Percentiles rank a stretch among this genome's conserved stretches.
Conservation (phyloP, 2,888 invertebrate species). For the Linnaemya tessellans region DNA sequence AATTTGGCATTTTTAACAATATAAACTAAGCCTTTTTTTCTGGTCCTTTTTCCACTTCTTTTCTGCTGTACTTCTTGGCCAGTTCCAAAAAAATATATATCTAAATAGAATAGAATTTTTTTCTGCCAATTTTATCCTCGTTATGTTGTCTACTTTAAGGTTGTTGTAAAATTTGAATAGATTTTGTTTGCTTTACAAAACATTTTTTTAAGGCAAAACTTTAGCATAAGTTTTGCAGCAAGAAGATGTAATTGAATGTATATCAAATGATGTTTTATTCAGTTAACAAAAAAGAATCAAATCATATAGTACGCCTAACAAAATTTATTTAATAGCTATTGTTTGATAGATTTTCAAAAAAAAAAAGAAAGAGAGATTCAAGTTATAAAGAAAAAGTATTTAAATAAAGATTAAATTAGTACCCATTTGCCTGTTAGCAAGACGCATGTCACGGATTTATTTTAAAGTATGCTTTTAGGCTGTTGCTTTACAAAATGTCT, state of each 20-base stretch:
- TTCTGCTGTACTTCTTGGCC: conserved; percentile 33
- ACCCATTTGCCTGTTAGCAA: neutral
- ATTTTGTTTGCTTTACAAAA: conserved; percentile 45
- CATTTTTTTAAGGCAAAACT: conserved; percentile 7
- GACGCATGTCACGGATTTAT: no score
- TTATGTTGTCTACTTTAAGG: conserved; percentile 52
- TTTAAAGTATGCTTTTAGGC: neutral
- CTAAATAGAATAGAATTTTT: no score
- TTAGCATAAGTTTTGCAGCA: conserved; percentile 10
- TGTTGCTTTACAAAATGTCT: neutral
- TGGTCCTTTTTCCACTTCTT: conserved; percentile 1
- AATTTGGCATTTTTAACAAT: conserved; percentile 58
- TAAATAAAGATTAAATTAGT: neutral
- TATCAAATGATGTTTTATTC: conserved; percentile 7
- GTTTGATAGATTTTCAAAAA: neutral
- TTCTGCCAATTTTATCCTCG: conserved; percentile 48
- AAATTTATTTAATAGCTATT: conserved; percentile 25
- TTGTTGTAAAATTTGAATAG: conserved; percentile 54
- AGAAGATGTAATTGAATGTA: conserved; percentile 34
- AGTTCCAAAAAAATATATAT: conserved; percentile 27
- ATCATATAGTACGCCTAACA: neutral
- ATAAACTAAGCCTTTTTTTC: conserved; percentile 60
- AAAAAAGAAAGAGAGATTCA: no score
- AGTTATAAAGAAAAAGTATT: neutral
- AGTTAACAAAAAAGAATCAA: neutral